A percentile compares a stretch with the other conserved stretches of the same genome.
Conservation (phyloP, 2,888 invertebrate species). For the Monopis laevigella region DNA sequence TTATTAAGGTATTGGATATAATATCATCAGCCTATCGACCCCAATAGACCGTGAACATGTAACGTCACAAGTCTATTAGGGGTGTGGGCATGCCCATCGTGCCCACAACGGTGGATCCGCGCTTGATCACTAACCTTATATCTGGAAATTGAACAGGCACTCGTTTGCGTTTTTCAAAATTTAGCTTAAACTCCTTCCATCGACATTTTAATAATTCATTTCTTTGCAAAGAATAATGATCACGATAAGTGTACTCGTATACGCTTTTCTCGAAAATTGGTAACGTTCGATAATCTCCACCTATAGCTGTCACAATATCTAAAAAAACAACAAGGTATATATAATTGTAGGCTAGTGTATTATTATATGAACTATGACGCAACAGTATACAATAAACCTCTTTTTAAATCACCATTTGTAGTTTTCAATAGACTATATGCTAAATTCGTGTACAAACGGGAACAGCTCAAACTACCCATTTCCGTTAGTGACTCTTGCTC, state of each 20-base stretch:
- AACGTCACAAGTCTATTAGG: too few species aligned
- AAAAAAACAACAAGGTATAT: conserved; percentile 13
- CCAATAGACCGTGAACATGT: too few species aligned
- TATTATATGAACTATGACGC: neutral
- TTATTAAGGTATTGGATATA: neutral
- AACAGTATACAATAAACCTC: too few species aligned
- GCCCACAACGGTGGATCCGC: too few species aligned
- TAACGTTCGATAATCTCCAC: conserved; percentile 28
- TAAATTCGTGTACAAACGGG: too few species aligned
- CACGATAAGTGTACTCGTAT: conserved; percentile 26
- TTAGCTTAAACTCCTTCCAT: conserved; percentile 26
- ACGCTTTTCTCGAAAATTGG: conserved; percentile 36
- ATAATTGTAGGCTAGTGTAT: too few species aligned
- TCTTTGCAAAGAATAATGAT: conserved; percentile 30
- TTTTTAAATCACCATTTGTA: too few species aligned
- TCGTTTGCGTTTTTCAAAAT: conserved; percentile 21
- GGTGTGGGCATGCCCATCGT: too few species aligned
- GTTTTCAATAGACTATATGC: too few species aligned
- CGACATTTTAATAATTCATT: conserved; percentile 31
- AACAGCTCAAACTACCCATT: too few species aligned
- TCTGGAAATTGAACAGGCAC: conserved; percentile 28
- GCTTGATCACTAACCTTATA: conserved; percentile 25
- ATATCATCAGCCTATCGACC: too few species aligned
- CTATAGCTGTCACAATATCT: conserved; percentile 31
- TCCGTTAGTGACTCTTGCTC: too few species aligned